Evolutionary conservation across 2,113 vertebrate genomes (phyloP).

Genomic region (Regulus satrapa): DNA sequence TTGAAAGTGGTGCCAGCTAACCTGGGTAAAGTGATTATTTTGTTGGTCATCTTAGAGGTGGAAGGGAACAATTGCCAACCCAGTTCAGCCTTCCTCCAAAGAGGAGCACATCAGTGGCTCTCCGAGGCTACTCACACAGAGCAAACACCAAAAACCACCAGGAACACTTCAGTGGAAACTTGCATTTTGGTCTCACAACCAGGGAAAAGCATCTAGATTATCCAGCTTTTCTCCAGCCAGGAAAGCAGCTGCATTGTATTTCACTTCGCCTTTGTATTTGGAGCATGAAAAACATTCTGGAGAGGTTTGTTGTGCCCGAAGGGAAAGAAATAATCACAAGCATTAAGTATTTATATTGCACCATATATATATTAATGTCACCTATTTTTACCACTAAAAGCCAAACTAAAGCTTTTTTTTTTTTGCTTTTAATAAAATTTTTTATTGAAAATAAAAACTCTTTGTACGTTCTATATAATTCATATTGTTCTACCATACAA

Average conservation of each 20-base stretch:
- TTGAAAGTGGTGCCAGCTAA: background rate
- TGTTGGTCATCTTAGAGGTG: background rate
- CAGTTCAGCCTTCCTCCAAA: background rate
- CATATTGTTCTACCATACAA: background rate
- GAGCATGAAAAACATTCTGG: background rate
- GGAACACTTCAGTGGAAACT: background rate
- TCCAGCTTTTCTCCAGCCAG: background rate
- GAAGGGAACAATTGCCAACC: background rate
- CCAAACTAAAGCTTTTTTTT: background rate
- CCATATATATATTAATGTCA: background rate
- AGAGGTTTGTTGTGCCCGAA: background rate
- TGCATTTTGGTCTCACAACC: background rate
- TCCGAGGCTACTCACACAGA: background rate
- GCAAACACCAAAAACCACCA: background rate
- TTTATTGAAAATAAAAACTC: background rate
- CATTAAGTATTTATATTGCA: background rate
- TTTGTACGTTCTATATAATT: background rate
- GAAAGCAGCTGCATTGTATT: background rate
- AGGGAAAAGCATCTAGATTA: background rate
- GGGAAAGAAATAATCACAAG: background rate
- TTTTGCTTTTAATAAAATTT: background rate
- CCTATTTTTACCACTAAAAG: background rate
- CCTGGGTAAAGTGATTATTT: background rate
- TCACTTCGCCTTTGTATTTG: background rate
- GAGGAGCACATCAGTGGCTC: rapidly evolving